Evolutionary conservation across 2,797 vertebrate genomes (phyloP).

Genomic region (Hypotaenidia philippensis): DNA sequence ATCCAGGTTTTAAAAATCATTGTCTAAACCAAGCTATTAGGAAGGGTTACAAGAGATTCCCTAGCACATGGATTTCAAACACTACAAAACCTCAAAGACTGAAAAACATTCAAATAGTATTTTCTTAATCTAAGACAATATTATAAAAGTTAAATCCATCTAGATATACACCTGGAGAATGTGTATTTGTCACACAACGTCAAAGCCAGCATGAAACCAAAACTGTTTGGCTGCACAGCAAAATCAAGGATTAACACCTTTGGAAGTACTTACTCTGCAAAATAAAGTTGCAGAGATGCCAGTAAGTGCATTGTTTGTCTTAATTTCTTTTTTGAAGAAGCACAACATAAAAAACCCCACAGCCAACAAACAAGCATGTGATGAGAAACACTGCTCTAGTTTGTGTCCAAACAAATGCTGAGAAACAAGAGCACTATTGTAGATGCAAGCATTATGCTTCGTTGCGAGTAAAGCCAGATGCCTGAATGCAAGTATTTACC

Average conservation of each 20-base stretch:
- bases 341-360: background rate
- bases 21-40: background rate
- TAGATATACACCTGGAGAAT: background rate
- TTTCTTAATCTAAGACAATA: background rate
- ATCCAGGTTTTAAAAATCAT: background rate
- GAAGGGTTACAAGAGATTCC: background rate
- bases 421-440: background rate
- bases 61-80: background rate
- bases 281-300: background rate
- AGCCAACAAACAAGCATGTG: background rate
- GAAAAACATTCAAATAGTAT: background rate
- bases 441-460: slow-evolving; percentile 2
- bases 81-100: background rate
- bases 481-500: slow-evolving; percentile 37
- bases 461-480: slow-evolving; percentile 49
- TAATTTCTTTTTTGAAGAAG: background rate
- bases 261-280: background rate
- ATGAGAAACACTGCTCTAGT: background rate
- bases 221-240: background rate
- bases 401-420: slow-evolving; percentile 7
- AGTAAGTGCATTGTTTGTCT: background rate
- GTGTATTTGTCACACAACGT: background rate
- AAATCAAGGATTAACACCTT: slow-evolving; percentile 16
- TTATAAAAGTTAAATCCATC: background rate
- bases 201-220: background rate